Percentiles rank a stretch among this genome's conserved stretches.
Evolutionary conservation across 92 coral and sea anemone genomes (phyloP).

Genomic region (Diadumene lineata): DNA sequence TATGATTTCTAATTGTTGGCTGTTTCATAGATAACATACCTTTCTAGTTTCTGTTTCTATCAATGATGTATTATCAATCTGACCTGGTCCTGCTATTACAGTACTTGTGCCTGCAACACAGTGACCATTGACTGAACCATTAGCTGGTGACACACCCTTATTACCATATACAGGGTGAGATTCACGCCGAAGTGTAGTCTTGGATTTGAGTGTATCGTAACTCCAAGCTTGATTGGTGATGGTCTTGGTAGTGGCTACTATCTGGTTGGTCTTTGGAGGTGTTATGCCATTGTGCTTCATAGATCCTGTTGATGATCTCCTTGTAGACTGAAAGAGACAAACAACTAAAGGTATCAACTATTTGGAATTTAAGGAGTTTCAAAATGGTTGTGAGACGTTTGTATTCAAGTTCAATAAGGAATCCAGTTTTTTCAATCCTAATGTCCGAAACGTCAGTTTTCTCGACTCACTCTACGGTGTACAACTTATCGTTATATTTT

Average conservation of each 20-base stretch:
- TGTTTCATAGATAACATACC: too few relatives aligned
- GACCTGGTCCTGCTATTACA: constrained; percentile 61
- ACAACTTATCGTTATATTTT: too few relatives aligned
- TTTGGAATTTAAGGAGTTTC: too few relatives aligned
- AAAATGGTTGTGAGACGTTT: too few relatives aligned
- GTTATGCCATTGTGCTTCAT: constrained; percentile 74
- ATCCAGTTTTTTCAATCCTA: too few relatives aligned
- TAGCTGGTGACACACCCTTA: constrained; percentile 59
- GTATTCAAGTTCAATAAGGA: too few relatives aligned
- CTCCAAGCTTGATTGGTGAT: constrained; percentile 77
- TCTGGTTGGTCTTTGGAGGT: constrained; percentile 69
- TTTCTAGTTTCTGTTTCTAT: constrained; percentile 85
- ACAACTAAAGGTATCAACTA: too few relatives aligned
- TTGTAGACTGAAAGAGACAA: constrained; percentile 18
- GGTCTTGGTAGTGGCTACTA: constrained; percentile 44
- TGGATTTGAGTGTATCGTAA: constrained; percentile 50
- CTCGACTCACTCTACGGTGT: too few relatives aligned
- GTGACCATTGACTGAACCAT: constrained; percentile 66
- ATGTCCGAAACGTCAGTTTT: too few relatives aligned
- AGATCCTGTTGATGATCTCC: constrained; percentile 91
- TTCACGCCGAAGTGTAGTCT: constrained; percentile 65
- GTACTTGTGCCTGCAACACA: constrained; percentile 41
- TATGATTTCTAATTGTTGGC: too few relatives aligned
- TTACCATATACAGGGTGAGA: constrained; percentile 73
- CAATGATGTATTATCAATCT: constrained; percentile 79